These are phyloP conservation scores for Thalassoma bifasciatum DNA, from an alignment of 2,113 vertebrate genomes.

Conservation along the genomic window DNA sequence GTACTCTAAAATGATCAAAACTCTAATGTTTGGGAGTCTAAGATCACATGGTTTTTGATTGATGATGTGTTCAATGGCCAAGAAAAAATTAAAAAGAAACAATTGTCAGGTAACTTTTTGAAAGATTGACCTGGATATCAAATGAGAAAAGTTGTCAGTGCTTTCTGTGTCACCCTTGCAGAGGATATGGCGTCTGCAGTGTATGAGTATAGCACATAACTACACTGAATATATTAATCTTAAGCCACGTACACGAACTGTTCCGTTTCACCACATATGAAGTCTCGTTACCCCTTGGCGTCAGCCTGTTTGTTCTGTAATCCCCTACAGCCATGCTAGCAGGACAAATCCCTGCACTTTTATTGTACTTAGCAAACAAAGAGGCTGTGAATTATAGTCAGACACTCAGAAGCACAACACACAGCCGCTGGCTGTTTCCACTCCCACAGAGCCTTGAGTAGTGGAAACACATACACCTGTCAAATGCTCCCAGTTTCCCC, in stretches of 20 bases:
- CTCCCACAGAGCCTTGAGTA: constrained; percentile 13
- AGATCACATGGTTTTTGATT: no score
- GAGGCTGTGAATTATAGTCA: constrained; percentile 37
- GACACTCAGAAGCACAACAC: constrained; percentile 10
- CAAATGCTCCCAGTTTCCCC: constrained; percentile 9
- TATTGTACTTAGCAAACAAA: constrained; percentile 57
- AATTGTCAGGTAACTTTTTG: background rate
- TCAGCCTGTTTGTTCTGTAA: constrained; percentile 31
- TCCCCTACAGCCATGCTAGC: constrained; percentile 26
- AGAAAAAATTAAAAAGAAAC: background rate
- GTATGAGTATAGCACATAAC: background rate
- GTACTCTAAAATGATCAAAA: no score
- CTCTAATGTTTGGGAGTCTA: no score
- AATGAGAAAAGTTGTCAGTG: background rate
- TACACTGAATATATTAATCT: background rate
- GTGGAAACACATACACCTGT: constrained; percentile 53
- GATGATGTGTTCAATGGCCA: no score
- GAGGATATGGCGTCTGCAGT: background rate
- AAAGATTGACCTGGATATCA: background rate
- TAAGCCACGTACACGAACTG: background rate
- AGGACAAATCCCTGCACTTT: constrained; percentile 39
- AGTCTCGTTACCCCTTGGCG: background rate
- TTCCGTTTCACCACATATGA: background rate
- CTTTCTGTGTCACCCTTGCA: background rate
- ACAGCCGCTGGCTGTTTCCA: constrained; percentile 34